These are phyloP conservation scores for Dasypolia templi DNA, from an alignment of 2,888 invertebrate species.

Conservation along the genomic window DNA sequence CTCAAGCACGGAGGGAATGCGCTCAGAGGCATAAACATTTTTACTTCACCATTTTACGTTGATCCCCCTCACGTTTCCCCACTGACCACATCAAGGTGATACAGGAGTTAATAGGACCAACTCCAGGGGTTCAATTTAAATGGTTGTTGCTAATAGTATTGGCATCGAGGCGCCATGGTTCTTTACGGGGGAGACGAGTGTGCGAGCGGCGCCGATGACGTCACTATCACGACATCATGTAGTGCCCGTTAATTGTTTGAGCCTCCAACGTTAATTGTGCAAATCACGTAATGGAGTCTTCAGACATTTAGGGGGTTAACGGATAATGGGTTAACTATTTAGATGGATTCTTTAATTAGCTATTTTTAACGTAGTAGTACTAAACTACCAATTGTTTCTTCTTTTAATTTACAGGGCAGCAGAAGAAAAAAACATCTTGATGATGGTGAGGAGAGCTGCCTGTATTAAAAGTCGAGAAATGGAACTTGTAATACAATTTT, in stretches of 20 bases:
- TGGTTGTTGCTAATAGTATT: conserved; percentile 72
- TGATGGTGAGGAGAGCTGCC: background rate
- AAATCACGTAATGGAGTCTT: conserved; percentile 49
- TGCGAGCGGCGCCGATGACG: conserved; percentile 79
- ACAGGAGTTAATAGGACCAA: conserved; percentile 50
- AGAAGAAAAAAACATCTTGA: no score
- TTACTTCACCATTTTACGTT: conserved; percentile 55
- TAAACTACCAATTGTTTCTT: background rate
- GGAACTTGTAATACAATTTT: background rate
- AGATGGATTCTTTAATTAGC: background rate
- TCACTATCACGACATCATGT: conserved; percentile 69
- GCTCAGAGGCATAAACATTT: conserved; percentile 67
- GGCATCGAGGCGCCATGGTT: conserved; percentile 76
- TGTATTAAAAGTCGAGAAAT: background rate
- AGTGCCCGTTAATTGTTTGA: conserved; percentile 64
- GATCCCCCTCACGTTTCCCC: conserved; percentile 53
- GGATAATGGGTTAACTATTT: conserved; percentile 11
- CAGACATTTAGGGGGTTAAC: conserved; percentile 24
- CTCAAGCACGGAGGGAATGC: conserved; percentile 67
- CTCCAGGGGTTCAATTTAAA: conserved; percentile 59
- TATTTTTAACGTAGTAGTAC: background rate
- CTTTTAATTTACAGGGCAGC: background rate
- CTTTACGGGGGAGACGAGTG: conserved; percentile 76
- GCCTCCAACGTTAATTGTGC: conserved; percentile 49
- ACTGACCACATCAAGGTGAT: conserved; percentile 49